Conservation (phyloP, 2,888 invertebrate genomes). For the Caenorhabditis sulstoni region DNA sequence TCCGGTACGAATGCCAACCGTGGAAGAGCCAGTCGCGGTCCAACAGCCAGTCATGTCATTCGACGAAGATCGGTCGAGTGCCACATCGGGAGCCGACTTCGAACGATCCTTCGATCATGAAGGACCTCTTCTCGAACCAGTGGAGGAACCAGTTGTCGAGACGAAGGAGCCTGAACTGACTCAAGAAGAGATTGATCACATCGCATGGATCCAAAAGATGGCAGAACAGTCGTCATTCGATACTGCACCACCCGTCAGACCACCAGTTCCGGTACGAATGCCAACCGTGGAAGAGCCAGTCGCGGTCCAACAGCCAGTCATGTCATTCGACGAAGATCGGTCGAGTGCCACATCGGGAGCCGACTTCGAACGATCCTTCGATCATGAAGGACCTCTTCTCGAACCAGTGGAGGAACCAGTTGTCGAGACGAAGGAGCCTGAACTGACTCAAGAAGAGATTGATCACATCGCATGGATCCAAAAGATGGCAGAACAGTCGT, state of each 20-base stretch:
- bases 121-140: slow-evolving; percentile 8
- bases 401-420: not conserved
- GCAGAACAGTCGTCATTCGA: slow-evolving; percentile 64
- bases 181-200: slow-evolving; percentile 56
- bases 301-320: not conserved
- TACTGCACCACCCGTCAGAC: slow-evolving; percentile 5
- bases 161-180: slow-evolving; percentile 27
- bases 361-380: slow-evolving; percentile 36
- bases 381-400: slow-evolving; percentile 7
- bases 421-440: not conserved
- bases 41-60: not conserved
- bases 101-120: slow-evolving; percentile 40
- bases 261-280: slow-evolving; percentile 19
- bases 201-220: slow-evolving; percentile 55
- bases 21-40: slow-evolving; percentile 13
- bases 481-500: slow-evolving; percentile 34
- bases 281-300: slow-evolving; percentile 23
- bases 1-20: slow-evolving; percentile 20
- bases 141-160: slow-evolving; percentile 2
- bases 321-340: slow-evolving; percentile 18
- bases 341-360: slow-evolving; percentile 57
- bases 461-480: slow-evolving; percentile 56
- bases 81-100: slow-evolving; percentile 56
- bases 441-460: slow-evolving; percentile 48
- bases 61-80: slow-evolving; percentile 45